Conservation (phyloP, 2,113 vertebrate species). For the Cyanistes caeruleus region DNA sequence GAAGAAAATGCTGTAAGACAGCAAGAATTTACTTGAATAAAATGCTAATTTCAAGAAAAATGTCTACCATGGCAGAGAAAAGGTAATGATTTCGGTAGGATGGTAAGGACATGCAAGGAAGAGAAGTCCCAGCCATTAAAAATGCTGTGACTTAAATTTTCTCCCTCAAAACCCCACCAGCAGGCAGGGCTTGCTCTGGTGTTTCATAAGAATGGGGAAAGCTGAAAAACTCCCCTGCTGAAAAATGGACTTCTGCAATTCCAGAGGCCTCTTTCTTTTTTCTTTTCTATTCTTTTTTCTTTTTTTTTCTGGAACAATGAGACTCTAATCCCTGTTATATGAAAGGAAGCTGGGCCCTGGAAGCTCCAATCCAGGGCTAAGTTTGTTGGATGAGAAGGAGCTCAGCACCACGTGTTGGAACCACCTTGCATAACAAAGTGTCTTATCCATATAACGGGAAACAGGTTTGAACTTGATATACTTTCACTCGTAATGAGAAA, state of each 20-base stretch:
- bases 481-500: conserved; percentile 20
- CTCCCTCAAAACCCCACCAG: neutral
- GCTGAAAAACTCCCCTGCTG: neutral
- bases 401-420: neutral
- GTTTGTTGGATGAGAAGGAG: neutral
- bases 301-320: neutral
- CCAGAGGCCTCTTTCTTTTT: neutral
- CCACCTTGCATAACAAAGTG: conserved; percentile 41
- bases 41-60: neutral
- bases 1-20: neutral
- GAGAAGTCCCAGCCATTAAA: neutral
- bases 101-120: neutral
- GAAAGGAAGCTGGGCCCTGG: neutral
- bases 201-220: neutral
- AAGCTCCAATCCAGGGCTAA: neutral
- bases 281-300: neutral
- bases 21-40: neutral
- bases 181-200: neutral
- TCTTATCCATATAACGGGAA: conserved; percentile 17
- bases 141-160: neutral
- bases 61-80: neutral
- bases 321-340: neutral
- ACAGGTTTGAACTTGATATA: neutral
- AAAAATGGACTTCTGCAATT: neutral
- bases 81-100: neutral